phyloP scores from a whole-genome alignment of 2,113 vertebrate species.

The Sinocyclocheilus grahami region DNA sequence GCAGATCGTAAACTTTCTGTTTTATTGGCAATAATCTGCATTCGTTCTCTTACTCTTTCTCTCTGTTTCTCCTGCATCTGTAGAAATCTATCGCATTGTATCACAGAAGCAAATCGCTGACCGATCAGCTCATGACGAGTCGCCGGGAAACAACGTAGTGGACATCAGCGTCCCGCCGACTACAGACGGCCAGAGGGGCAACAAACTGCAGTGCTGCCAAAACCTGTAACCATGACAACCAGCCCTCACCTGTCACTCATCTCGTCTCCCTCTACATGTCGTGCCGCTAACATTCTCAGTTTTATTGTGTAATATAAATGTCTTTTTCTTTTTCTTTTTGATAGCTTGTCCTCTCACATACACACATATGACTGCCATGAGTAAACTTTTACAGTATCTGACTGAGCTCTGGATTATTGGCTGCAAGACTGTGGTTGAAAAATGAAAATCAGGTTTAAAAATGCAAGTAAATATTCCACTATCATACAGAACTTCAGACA shows the following conservation, averaged over 20 bases:
- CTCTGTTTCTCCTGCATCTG: not conserved
- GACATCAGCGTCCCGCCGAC: constrained; percentile 98
- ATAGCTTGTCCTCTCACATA: constrained; percentile 75
- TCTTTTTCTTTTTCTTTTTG: constrained; percentile 68
- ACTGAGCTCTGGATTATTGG: constrained; percentile 6
- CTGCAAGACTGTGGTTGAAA: not conserved
- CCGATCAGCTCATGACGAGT: constrained; percentile 92
- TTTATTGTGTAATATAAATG: constrained; percentile 75
- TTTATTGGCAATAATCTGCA: not conserved
- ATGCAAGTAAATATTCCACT: not conserved
- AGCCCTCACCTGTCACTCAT: constrained; percentile 58
- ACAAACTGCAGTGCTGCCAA: constrained; percentile 98
- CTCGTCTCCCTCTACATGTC: constrained; percentile 67
- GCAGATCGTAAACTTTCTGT: too few relatives aligned
- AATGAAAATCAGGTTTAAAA: not conserved
- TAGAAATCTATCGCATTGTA: constrained; percentile 98
- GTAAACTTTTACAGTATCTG: constrained; percentile 78
- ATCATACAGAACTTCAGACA: not conserved
- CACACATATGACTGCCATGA: constrained; percentile 76
- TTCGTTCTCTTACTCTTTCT: not conserved
- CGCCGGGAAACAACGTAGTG: constrained; percentile 96
- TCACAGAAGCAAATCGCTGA: constrained; percentile 98
- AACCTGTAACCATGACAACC: constrained; percentile 86
- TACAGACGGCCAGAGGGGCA: constrained; percentile 92
- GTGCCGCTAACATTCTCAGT: constrained; percentile 61